Conservation (phyloP, 2,888 invertebrate species). For the Bimastos eiseni region DNA sequence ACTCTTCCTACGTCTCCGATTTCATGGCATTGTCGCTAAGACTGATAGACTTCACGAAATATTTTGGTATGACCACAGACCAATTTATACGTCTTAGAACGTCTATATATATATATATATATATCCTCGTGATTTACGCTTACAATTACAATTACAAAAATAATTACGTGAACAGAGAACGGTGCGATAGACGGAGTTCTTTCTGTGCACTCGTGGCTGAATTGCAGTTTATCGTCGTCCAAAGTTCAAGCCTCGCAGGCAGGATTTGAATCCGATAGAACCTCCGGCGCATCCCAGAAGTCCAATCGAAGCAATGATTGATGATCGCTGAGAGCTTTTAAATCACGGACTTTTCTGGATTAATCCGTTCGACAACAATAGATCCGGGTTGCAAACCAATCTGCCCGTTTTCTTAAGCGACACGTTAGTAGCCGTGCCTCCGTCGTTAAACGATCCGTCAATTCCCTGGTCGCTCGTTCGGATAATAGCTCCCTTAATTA, state of each 20-base stretch:
- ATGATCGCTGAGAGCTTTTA: constrained; percentile 6
- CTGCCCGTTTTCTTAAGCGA: not conserved
- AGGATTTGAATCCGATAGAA: not conserved
- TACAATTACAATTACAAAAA: not conserved
- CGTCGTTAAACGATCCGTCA: not conserved
- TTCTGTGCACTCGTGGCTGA: not conserved
- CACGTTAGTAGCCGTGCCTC: not conserved
- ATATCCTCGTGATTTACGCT: not conserved
- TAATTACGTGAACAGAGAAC: not conserved
- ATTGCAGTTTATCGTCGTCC: not conserved
- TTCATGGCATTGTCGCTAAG: not conserved
- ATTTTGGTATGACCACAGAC: not conserved
- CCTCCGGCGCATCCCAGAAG: not conserved
- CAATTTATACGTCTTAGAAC: not conserved
- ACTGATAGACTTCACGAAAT: not conserved
- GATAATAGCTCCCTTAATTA: constrained; percentile 2
- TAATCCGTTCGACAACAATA: not conserved
- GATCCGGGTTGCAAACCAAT: not conserved
- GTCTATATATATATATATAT: too few relatives aligned
- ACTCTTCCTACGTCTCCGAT: not conserved
- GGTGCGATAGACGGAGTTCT: not conserved
- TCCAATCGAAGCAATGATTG: constrained; percentile 3
- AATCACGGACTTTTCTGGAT: not conserved
- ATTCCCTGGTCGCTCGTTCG: not conserved
- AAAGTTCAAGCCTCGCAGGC: not conserved